phyloP scores from a whole-genome alignment of 2,888 invertebrate species.

The Stenodema calcarata region DNA sequence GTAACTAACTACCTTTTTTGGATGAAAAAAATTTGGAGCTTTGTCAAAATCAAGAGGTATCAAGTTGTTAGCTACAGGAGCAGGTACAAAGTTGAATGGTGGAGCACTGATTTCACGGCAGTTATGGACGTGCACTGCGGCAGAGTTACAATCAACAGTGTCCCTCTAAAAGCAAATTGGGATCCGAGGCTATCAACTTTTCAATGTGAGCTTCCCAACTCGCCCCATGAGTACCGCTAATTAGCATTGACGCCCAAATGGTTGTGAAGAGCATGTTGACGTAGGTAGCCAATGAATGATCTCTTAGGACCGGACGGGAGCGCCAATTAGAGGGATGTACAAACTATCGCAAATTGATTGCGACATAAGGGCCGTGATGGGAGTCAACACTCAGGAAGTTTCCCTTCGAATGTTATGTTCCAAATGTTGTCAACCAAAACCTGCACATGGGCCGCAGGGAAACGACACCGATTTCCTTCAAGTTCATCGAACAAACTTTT shows the following conservation, averaged over 20 bases:
- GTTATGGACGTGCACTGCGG: no score
- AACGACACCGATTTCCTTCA: no score
- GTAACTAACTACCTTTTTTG: no score
- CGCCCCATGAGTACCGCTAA: neutral
- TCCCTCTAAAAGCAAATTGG: neutral
- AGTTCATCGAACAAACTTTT: no score
- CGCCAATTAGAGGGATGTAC: conserved; percentile 17
- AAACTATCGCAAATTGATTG: neutral
- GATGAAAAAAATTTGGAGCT: no score
- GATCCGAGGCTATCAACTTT: neutral
- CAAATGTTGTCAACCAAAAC: neutral
- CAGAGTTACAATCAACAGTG: no score
- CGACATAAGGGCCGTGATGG: neutral
- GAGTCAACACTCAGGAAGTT: neutral
- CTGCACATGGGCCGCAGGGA: no score
- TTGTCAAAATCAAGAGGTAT: no score
- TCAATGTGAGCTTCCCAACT: neutral
- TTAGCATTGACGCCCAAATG: neutral
- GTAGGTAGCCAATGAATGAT: neutral
- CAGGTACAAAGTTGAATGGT: no score
- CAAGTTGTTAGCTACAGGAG: no score
- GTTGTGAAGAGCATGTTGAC: neutral
- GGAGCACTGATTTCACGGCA: no score
- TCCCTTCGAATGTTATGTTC: neutral
- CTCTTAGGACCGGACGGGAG: neutral